A percentile compares a stretch with the other conserved stretches of the same genome.
Conservation (phyloP, 53 echinoderm and acorn worm genomes). For the Echinarachnius parma region DNA sequence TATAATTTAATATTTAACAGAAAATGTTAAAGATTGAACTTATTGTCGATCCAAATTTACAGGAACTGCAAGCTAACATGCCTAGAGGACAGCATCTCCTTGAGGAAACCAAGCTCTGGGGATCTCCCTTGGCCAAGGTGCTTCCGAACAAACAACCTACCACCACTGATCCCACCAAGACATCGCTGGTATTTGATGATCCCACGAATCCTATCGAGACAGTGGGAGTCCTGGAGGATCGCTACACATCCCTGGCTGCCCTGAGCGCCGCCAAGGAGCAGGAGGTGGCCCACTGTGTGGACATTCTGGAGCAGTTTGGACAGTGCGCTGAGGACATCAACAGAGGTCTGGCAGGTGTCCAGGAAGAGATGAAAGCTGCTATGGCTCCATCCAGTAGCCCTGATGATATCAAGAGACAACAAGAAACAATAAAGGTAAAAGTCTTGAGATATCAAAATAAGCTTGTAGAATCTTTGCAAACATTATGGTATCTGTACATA, state of each 20-base stretch:
- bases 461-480: too few relatives aligned
- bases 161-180: too few relatives aligned
- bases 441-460: too few relatives aligned
- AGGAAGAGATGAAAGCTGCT: slow-evolving; percentile 5
- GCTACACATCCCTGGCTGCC: slow-evolving; percentile 4
- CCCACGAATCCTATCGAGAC: not conserved
- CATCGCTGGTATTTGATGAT: not conserved
- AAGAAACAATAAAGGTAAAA: slow-evolving; percentile 29
- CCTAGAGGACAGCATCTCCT: slow-evolving; percentile 13
- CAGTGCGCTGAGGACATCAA: not conserved
- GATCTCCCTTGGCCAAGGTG: slow-evolving; percentile 7
- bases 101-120: not conserved
- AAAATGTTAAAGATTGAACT: too few relatives aligned
- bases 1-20: too few relatives aligned
- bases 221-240: slow-evolving; percentile 9
- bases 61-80: slow-evolving; percentile 13
- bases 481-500: too few relatives aligned
- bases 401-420: slow-evolving; percentile 29
- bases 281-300: slow-evolving; percentile 30
- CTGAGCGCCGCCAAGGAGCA: slow-evolving; percentile 12
- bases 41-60: too few relatives aligned
- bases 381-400: slow-evolving; percentile 2
- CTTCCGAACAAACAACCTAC: not conserved
- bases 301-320: slow-evolving; percentile 22
- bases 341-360: not conserved